Percentiles rank a stretch among this genome's conserved stretches.
Conservation (phyloP, 2,797 vertebrate genomes). For the Aphelocoma californica region DNA sequence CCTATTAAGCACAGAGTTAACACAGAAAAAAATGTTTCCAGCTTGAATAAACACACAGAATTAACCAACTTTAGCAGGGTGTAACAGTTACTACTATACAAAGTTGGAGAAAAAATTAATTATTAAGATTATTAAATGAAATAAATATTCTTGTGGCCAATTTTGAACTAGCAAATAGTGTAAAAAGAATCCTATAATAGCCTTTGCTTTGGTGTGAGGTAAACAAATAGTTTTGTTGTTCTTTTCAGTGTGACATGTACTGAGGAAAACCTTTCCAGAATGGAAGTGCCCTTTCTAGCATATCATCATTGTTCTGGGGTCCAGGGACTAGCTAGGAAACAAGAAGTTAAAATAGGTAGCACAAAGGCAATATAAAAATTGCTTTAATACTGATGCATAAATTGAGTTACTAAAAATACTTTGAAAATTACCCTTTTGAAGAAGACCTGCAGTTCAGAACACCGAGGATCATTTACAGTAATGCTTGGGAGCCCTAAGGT, state of each 20-base stretch:
- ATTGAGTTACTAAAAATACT: neutral
- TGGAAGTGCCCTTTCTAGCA: neutral
- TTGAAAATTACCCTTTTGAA: neutral
- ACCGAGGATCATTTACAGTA: neutral
- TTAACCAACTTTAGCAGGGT: neutral
- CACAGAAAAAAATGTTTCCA: neutral
- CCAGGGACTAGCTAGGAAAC: neutral
- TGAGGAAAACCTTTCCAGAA: neutral
- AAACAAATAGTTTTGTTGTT: neutral
- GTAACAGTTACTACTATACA: neutral
- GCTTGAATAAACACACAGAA: neutral
- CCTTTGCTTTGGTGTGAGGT: neutral
- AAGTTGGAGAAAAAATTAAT: neutral
- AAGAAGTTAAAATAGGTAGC: neutral
- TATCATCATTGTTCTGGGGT: neutral
- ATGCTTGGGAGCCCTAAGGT: neutral
- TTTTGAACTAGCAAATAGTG: neutral
- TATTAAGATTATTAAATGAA: neutral
- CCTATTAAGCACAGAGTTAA: neutral
- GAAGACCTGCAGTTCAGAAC: neutral
- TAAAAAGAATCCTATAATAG: neutral
- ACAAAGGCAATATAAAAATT: neutral
- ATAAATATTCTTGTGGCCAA: neutral
- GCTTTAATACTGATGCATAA: neutral
- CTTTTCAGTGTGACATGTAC: neutral